Evolutionary conservation across 2,888 invertebrate species (phyloP).

Genomic region (Sympetrum striolatum): DNA sequence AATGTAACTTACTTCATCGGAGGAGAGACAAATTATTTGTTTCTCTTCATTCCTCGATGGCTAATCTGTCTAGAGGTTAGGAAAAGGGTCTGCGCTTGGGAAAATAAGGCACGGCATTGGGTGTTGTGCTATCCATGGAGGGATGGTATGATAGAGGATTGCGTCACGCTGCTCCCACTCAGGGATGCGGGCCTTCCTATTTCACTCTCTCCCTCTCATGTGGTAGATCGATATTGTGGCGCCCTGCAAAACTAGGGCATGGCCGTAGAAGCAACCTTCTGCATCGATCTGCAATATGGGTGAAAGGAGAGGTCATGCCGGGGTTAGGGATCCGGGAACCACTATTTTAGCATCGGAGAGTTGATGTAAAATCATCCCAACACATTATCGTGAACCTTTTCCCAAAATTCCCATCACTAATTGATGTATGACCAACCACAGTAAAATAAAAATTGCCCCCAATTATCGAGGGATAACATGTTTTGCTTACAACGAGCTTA

Average conservation of each 20-base stretch:
- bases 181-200: background rate
- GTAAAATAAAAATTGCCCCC: background rate
- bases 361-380: background rate
- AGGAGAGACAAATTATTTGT: no score
- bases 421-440: background rate
- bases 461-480: background rate
- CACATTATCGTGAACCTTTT: background rate
- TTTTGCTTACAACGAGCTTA: background rate
- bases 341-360: background rate
- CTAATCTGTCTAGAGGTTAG: no score
- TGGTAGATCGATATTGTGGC: slow-evolving; percentile 16
- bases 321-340: background rate
- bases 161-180: slow-evolving; percentile 22
- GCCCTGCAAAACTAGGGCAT: slow-evolving; percentile 32
- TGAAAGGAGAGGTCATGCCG: background rate
- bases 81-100: background rate
- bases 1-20: no score
- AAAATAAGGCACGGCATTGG: background rate
- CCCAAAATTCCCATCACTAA: background rate
- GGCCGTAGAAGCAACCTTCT: slow-evolving; percentile 35
- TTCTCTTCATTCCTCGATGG: no score
- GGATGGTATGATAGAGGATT: background rate
- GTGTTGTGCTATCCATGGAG: background rate
- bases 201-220: background rate
- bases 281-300: slow-evolving; percentile 19